Base-by-base conservation (phyloP, 53 echinoderm and acorn worm species). In the Patiria pectinifera region DNA sequence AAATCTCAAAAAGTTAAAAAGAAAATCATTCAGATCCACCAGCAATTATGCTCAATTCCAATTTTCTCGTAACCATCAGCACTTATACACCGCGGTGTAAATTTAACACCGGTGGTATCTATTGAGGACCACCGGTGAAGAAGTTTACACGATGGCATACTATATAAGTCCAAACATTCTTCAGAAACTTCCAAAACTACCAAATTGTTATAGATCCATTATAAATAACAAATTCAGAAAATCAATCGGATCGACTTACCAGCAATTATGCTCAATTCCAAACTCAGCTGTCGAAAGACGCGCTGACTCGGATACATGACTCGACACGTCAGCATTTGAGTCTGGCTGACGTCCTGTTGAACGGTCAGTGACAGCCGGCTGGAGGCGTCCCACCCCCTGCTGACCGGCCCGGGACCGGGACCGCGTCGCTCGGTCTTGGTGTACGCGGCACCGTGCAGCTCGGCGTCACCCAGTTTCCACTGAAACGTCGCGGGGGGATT, bases 241-340 rank as follows among this genome's bases (percentile, higher is more conserved):
- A 11, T 45, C 43, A 18, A 45, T 45, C 80, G 11, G 80, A 74
- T 23, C 26, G 44, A 59, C 85, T 85, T 85, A 85, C 85, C 85
- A 69, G 46, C 66, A 86, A 86, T 86, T 21, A 86, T 69, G 23
- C 24, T 86, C 11, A 86, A 71, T 22, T 86, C 74, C 10, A 86
- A 48, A 22, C 86, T 86, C 49, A 18, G 72, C 74, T 35, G 71
- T n/a, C 19, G 19, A 48, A 47, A 86, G 22, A 86, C 86, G 4
- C 46, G n/a, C 24, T 69, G 43, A 47, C 53, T 23, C 6, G 86
- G 86, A 21, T 86, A 71, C 47, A 86, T 71, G 48, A 86, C 63
- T 9, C 47, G 19, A 21, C 86, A 86, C 0, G 86, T 86, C 21
- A 86, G 71, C 11, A 6, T 71, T 71, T 72, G 71, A 12, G 47